Percentiles rank a stretch among this genome's conserved stretches.
These are phyloP conservation scores for Fistularia tabacaria DNA, from an alignment of 2,797 vertebrate species.

Conservation along the genomic window DNA sequence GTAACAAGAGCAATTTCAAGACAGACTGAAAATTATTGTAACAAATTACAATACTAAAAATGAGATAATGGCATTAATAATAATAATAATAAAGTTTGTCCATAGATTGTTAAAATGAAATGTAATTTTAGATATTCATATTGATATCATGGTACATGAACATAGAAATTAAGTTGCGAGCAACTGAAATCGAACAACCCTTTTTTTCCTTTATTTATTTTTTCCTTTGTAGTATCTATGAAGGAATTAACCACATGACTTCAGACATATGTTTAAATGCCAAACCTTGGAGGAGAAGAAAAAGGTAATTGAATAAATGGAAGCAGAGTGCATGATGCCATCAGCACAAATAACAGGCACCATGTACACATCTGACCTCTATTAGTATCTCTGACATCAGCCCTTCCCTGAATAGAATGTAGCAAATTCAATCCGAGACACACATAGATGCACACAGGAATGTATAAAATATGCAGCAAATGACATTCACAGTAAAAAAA, in stretches of 20 bases:
- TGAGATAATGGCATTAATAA: too few relatives aligned
- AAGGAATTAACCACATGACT: constrained; percentile 50
- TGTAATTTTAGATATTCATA: not conserved
- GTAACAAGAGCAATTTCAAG: not conserved
- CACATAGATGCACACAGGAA: constrained; percentile 14
- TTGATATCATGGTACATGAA: not conserved
- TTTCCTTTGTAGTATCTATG: constrained; percentile 20
- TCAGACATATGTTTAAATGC: constrained; percentile 61
- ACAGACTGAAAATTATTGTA: not conserved
- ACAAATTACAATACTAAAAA: too few relatives aligned
- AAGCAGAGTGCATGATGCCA: constrained; percentile 67
- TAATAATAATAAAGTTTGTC: too few relatives aligned
- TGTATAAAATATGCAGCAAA: not conserved
- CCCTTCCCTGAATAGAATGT: constrained; percentile 20
- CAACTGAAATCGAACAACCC: too few relatives aligned
- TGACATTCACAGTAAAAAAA: constrained; percentile 5
- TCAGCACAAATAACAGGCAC: constrained; percentile 60
- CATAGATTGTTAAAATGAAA: not conserved
- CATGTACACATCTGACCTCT: constrained; percentile 66
- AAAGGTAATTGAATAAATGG: constrained; percentile 69
- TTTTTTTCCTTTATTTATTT: not conserved
- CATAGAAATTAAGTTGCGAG: too few relatives aligned
- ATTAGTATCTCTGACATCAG: constrained; percentile 65
- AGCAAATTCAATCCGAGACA: constrained; percentile 36
- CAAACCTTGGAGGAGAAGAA: constrained; percentile 59